Conservation (phyloP, 1,140 invertebrate genomes). For the Danaus plexippus region DNA sequence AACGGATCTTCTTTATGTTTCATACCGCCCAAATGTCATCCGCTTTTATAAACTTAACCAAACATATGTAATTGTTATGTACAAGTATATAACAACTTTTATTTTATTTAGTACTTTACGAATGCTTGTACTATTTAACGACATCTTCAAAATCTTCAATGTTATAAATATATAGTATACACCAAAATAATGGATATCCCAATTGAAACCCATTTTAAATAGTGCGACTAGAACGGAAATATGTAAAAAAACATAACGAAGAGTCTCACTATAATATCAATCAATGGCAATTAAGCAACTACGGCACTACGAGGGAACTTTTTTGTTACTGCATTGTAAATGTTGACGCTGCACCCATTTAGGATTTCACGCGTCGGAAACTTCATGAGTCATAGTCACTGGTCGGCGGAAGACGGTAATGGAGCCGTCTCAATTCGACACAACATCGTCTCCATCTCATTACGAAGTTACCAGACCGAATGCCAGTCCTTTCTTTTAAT, state of each 20-base stretch:
- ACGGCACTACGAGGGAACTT: slow-evolving; percentile 25
- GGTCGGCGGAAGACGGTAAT: slow-evolving; percentile 33
- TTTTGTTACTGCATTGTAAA: slow-evolving; percentile 37
- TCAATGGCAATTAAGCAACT: slow-evolving; percentile 38
- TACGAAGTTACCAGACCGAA: slow-evolving; percentile 27
- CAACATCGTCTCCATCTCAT: slow-evolving; percentile 45
- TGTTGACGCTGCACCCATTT: slow-evolving; percentile 33
- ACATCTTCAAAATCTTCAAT: too few species aligned
- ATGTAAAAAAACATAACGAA: slow-evolving; percentile 31
- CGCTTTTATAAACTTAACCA: too few species aligned
- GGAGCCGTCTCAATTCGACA: slow-evolving; percentile 50
- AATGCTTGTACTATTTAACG: too few species aligned
- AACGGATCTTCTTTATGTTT: slow-evolving; percentile 9
- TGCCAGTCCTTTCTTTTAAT: slow-evolving; percentile 17
- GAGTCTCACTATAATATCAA: slow-evolving; percentile 37
- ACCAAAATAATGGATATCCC: too few species aligned
- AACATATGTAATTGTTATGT: too few species aligned
- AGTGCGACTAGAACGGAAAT: slow-evolving; percentile 21
- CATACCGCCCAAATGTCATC: neutral
- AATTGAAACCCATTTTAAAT: slow-evolving; percentile 2
- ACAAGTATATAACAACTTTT: too few species aligned
- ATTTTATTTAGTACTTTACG: too few species aligned
- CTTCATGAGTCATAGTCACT: slow-evolving; percentile 34
- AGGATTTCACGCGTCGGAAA: slow-evolving; percentile 47
- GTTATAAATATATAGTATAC: too few species aligned